Conservation (phyloP, 2,797 vertebrate genomes). For the Austrolebias charrua region DNA sequence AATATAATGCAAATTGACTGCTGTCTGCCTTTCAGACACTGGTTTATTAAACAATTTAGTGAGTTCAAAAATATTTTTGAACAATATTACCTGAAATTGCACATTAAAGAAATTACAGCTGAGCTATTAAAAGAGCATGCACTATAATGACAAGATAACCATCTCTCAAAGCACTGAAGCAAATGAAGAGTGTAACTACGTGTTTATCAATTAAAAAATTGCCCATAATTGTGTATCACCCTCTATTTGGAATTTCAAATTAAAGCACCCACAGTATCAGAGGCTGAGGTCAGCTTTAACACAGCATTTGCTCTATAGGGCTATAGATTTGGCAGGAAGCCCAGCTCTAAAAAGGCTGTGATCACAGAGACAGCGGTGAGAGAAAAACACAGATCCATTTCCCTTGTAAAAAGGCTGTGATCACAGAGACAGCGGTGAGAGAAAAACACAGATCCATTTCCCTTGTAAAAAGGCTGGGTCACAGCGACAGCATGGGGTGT, state of each 20-base stretch:
- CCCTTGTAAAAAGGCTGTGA: slow-evolving; percentile 61
- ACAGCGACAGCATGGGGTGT: slow-evolving; percentile 65
- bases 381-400: slow-evolving; percentile 55
- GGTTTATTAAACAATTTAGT: not conserved
- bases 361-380: slow-evolving; percentile 53
- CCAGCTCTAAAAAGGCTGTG: slow-evolving; percentile 56
- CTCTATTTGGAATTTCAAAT: slow-evolving; percentile 34
- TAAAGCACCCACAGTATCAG: slow-evolving; percentile 17
- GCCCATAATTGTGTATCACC: slow-evolving; percentile 25
- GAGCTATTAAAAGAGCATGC: not conserved
- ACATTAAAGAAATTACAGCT: no score
- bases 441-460: slow-evolving; percentile 56
- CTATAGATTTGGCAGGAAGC: slow-evolving; percentile 48
- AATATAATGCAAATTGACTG: no score
- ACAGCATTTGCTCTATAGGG: slow-evolving; percentile 37
- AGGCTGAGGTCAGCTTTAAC: slow-evolving; percentile 34
- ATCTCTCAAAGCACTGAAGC: slow-evolving; percentile 19
- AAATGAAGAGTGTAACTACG: slow-evolving; percentile 28
- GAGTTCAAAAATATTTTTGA: no score
- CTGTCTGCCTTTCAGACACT: not conserved
- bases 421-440: slow-evolving; percentile 50
- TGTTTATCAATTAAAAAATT: slow-evolving; percentile 17
- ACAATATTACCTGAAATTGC: no score
- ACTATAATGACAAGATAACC: not conserved
- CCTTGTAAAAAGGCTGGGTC: slow-evolving; percentile 64